Evolutionary conservation across 2,888 invertebrate genomes (phyloP).

Genomic region (Acanthosepion lycidas): DNA sequence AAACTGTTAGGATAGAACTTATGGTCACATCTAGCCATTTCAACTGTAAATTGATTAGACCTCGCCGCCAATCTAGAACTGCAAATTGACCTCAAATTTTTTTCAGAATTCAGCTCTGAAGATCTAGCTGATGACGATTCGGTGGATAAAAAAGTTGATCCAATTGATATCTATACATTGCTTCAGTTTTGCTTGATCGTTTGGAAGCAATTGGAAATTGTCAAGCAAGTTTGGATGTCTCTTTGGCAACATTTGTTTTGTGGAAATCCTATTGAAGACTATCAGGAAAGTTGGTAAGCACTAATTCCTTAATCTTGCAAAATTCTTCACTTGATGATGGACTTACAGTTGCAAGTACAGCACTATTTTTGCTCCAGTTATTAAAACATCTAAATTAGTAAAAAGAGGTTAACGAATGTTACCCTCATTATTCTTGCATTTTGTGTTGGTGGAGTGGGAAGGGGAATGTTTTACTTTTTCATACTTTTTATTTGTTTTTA

Average conservation of each 20-base stretch:
- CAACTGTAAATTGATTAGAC: no score
- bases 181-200: constrained; percentile 71
- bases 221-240: constrained; percentile 71
- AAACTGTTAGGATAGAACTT: no score
- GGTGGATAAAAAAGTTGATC: constrained; percentile 55
- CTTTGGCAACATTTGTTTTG: background rate
- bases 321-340: background rate
- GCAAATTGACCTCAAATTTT: background rate
- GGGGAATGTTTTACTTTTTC: no score
- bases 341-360: no score
- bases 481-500: no score
- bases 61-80: no score
- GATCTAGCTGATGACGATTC: background rate
- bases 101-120: background rate
- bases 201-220: constrained; percentile 73
- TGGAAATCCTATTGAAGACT: constrained; percentile 52
- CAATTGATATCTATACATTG: constrained; percentile 69
- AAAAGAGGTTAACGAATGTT: no score
- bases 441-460: no score
- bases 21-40: no score
- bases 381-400: no score
- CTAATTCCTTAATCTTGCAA: constrained; percentile 42
- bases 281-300: constrained; percentile 69
- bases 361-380: no score
- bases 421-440: no score